Evolutionary conservation across 2,888 invertebrate genomes (phyloP).

Genomic region (Drosophila emarginata): DNA sequence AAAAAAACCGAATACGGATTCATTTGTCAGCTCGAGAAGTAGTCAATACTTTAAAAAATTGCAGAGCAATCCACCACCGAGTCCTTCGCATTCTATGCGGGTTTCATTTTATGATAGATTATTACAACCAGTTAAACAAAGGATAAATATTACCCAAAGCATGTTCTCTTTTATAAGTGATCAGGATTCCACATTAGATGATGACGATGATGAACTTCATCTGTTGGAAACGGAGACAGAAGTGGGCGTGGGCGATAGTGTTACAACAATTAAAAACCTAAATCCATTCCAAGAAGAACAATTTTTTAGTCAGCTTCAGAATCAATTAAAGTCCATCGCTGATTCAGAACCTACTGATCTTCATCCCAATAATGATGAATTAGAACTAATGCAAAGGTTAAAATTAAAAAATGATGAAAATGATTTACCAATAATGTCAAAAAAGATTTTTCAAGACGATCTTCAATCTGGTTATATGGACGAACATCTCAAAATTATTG

Average conservation of each 20-base stretch:
- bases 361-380: neutral
- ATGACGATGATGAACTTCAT: too few species aligned
- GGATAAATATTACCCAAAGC: neutral
- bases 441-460: neutral
- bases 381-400: neutral
- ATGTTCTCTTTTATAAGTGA: neutral
- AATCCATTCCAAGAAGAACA: too few species aligned
- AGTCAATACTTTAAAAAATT: too few species aligned
- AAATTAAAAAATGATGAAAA: neutral
- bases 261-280: neutral
- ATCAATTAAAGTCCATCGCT: too few species aligned
- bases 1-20: neutral
- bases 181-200: too few species aligned
- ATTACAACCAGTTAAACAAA: neutral
- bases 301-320: too few species aligned
- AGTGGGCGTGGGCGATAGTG: neutral
- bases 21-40: neutral
- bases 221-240: too few species aligned
- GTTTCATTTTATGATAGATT: too few species aligned
- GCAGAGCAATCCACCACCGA: neutral
- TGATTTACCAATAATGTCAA: neutral
- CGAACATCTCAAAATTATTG: neutral
- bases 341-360: too few species aligned
- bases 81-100: too few species aligned
- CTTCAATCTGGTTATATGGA: neutral